Evolutionary conservation across 2,113 vertebrate species (phyloP).

Genomic region (Thamnaconus septentrionalis): DNA sequence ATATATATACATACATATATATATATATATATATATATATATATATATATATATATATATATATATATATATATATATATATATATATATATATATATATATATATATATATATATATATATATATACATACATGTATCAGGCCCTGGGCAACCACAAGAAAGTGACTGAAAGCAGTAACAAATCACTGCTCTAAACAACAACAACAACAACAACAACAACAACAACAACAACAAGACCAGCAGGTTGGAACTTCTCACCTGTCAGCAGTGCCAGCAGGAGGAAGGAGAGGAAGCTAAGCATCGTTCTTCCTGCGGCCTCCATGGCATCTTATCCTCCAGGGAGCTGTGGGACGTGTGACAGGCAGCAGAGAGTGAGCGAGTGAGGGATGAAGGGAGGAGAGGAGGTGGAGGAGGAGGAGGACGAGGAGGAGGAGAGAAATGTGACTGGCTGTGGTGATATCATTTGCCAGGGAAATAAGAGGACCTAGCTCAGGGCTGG

Average conservation of each 20-base stretch:
- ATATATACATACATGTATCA: no score
- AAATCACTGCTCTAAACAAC: not conserved
- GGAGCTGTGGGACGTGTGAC: constrained; percentile 59
- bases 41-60: no score
- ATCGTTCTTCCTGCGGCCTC: constrained; percentile 53
- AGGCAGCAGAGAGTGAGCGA: constrained; percentile 13
- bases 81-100: no score
- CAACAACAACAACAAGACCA: constrained; percentile 28
- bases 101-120: no score
- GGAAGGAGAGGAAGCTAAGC: constrained; percentile 46
- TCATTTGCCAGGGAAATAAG: constrained; percentile 77
- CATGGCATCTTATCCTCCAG: constrained; percentile 74
- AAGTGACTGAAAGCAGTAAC: constrained; percentile 16
- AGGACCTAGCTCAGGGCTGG: constrained; percentile 49
- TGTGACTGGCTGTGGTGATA: constrained; percentile 71
- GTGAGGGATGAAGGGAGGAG: constrained; percentile 47
- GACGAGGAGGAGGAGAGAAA: constrained; percentile 60
- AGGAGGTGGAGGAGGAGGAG: constrained; percentile 36
- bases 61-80: no score
- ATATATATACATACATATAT: no score
- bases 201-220: constrained; percentile 31
- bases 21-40: no score
- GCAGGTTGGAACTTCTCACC: constrained; percentile 59
- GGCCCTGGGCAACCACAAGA: not conserved
- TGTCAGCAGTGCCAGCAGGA: constrained; percentile 51